Evolutionary conservation across 37 sponge, comb jelly and placozoan species (phyloP), one percentile per base, ranked within the genome.

Genomic region (Oscarella lobularis): DNA sequence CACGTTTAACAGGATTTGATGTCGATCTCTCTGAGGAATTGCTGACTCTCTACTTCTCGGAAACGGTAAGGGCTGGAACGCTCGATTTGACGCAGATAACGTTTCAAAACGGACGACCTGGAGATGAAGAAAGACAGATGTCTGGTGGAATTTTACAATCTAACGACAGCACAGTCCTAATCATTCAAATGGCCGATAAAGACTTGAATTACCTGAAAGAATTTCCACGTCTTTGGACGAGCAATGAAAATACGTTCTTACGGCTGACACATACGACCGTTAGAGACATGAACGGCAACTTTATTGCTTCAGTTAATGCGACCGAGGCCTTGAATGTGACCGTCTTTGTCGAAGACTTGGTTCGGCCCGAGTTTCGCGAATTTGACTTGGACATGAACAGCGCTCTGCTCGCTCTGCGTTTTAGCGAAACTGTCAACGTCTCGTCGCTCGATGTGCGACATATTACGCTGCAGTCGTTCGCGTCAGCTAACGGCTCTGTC

Each of bases 31-130:
- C 85, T 33, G 65, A 79, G 69, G 85, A 84, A 38, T 38, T 84
- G 3, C 67, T 91, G 20, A 80, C 85, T 6, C 78, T 91, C 1
- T 74, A 77, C 29, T 91, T 91, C 83, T 81, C 80, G 31, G 95
- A 94, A 73, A 87, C 90, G 0, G 77, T 94, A 0, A 66, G 83
- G 35, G 86, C 89, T 27, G 39, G 78, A 31, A 80, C 66, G 55
- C 85, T 94, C 38, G 73, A 94, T 67, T 40, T 85, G 20, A 74
- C 76, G 36, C 83, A 89, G 38, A 36, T 94, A 31, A 72, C 76
- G 3, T 83, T 94, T 35, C 76, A 66, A 33, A 75, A 74, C 74
- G 30, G 14, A 29, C 30, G 40, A 30, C 6, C 72, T 66, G 35
- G 3, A 67, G 4, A 33, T 40, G 3, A 2, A 67, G 9, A 20